Base-by-base conservation (phyloP, 2,113 vertebrate species). In the Strigops habroptila region DNA sequence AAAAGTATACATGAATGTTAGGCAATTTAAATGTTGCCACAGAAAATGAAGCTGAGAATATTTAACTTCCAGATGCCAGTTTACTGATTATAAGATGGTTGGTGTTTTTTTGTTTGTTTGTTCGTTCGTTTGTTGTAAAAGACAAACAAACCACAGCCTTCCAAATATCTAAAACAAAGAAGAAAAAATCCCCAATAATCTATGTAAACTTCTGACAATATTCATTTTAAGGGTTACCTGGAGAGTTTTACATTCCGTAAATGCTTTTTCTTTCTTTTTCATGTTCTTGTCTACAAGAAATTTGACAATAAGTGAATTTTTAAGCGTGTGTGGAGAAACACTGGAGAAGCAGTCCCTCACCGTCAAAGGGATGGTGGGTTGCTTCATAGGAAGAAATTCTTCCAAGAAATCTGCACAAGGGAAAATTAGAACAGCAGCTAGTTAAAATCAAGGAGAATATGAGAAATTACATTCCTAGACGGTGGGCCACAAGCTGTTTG, bases 391-490 rank as follows among this genome's bases (percentile, higher is more conserved):
- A 97, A 96, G 78, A 39, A 93, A 49, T 48, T 97, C 91, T 97
- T 96, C 90, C 84, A 91, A 95, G 81, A 90, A 84, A 95, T 85
- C 21, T 73, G 30, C 43, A 55, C 3, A 46, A 96, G 82, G 84
- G 92, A 91, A 95, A 92, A 95, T 89, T 67, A 94, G 90, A 95
- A 92, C 3, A 96, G 69, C 74, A 97, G 94, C 76, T 95, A 64
- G 53, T 83, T 70, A 68, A 94, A 97, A 94, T 63, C 77, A 83
- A 93, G 89, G 68, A 93, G 81, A 96, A 89, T 76, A 95, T 3
- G 44, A 63, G 52, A 49, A 51, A 64, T 48, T 64, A 24, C 71
- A 75, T 80, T 92, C 60, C 80, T 85, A 37, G 89, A 94, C 93
- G 77, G 92, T 81, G 39, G 68, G 67, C 33, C 48, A 73, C 41